Evolutionary conservation across 2,888 invertebrate species (phyloP), one percentile per base, ranked within the genome.

Genomic region (Gastracanthus pulcherrimus): DNA sequence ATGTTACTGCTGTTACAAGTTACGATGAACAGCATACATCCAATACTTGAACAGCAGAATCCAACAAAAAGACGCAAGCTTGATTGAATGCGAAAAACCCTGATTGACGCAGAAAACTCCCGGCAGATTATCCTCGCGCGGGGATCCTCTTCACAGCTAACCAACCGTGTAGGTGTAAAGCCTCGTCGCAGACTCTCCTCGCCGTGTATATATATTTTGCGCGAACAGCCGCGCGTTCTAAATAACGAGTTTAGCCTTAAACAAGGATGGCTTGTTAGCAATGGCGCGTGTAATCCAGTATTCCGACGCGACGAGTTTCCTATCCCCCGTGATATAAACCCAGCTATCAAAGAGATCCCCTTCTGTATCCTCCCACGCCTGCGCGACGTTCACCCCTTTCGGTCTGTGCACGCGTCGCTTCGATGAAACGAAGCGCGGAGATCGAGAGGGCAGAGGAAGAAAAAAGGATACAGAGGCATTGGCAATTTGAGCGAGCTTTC

Each of bases 181-280:
- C 23, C 7, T 51, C n/a, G 38, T 29, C 31, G 13, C 3, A 60
- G 29, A 60, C 19, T 3, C 51, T 7, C 9, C 16, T 51, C n/a
- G n/a, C n/a, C n/a, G n/a, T n/a, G n/a, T n/a, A n/a, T n/a, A 45
- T 45, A n/a, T 45, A 45, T 4, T 11, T 13, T 13, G 29, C 13
- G 29, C 11, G 58, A 26, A 11, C 58, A 16, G 2, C 31, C 29
- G 29, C 31, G 29, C 11, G 31, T 36, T 26, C 66, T 58, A 48
- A 82, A 81, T 87, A 87, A 87, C 86, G 86, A 87, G 85, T 86
- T 87, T 87, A 87, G 84, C 83, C 55, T 84, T 83, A 83, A 86
- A 87, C 87, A 87, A 87, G 86, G 83, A 80, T 84, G 82, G 83
- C 86, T 87, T 85, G 86, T 86, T 87, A 87, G 84, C 79, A 48